phyloP scores from a whole-genome alignment of 1,140 invertebrate genomes.

The Scaptodrosophila lebanonensis region DNA sequence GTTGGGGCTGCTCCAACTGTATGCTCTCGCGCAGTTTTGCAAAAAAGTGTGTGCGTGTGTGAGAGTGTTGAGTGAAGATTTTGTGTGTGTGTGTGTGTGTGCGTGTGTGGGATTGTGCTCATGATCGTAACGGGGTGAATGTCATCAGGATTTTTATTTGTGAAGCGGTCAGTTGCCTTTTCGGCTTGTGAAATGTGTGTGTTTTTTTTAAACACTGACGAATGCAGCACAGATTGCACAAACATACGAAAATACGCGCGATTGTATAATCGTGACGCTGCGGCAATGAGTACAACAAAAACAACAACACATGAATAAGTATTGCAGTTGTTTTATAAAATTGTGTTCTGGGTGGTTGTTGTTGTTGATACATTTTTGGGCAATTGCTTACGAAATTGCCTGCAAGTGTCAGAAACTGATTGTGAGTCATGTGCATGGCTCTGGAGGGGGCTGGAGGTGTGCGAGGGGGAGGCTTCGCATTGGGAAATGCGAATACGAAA shows the following conservation, averaged over 20 bases:
- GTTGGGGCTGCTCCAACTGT: slow-evolving; percentile 15
- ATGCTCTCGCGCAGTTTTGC: slow-evolving; percentile 13
- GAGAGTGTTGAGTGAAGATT: too few species aligned
- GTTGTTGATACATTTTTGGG: too few species aligned
- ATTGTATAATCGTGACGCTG: slow-evolving; percentile 68
- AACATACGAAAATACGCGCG: slow-evolving; percentile 14
- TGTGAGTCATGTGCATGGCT: too few species aligned
- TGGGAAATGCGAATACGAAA: too few species aligned
- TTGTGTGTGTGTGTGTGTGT: neutral
- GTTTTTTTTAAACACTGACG: slow-evolving; percentile 49
- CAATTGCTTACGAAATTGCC: neutral
- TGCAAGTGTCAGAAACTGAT: too few species aligned
- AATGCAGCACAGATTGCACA: slow-evolving; percentile 46
- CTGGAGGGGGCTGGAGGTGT: too few species aligned
- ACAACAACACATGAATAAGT: slow-evolving; percentile 40
- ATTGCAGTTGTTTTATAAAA: too few species aligned
- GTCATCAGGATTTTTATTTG: slow-evolving; percentile 72
- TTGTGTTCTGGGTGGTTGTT: too few species aligned
- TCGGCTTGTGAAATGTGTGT: slow-evolving; percentile 28
- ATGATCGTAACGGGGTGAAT: slow-evolving; percentile 70
- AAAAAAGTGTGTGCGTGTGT: neutral
- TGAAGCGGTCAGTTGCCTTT: slow-evolving; percentile 66
- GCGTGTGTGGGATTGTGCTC: too few species aligned
- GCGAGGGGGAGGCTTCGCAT: too few species aligned
- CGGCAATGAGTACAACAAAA: slow-evolving; percentile 10